phyloP scores from a whole-genome alignment of 2,113 vertebrate species.

The Heterocephalus glaber region DNA sequence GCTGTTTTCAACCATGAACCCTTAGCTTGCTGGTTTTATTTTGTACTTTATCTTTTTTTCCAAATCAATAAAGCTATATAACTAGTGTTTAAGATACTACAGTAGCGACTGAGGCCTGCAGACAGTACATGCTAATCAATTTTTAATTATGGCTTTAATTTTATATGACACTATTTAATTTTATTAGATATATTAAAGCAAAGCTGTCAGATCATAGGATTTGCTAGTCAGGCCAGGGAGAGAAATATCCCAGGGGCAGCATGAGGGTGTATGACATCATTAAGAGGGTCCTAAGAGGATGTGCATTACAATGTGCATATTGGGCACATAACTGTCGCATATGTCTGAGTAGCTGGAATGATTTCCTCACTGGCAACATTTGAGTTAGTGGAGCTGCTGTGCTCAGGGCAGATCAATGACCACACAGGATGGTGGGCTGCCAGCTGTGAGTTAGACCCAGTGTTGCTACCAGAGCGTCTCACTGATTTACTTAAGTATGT shows the following conservation, averaged over 20 bases:
- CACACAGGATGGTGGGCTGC: not conserved
- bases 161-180: constrained; percentile 71
- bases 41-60: constrained; percentile 53
- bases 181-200: constrained; percentile 62
- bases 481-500: not conserved
- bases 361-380: not conserved
- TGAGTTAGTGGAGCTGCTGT: not conserved
- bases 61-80: constrained; percentile 68
- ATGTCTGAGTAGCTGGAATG: not conserved
- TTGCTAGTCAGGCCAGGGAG: not conserved
- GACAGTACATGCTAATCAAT: constrained; percentile 65
- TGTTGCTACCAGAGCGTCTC: not conserved
- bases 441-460: not conserved
- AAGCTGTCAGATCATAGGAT: constrained; percentile 50
- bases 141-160: constrained; percentile 78
- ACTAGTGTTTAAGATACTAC: constrained; percentile 46
- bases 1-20: not conserved
- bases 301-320: not conserved
- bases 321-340: not conserved
- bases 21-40: constrained; percentile 32
- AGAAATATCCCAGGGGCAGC: not conserved
- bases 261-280: not conserved
- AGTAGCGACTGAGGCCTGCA: constrained; percentile 31
- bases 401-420: not conserved
- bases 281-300: not conserved